Percentiles rank a stretch among this genome's conserved stretches.
Evolutionary conservation across 2,797 vertebrate species (phyloP).

Genomic region (Anas flavirostris): DNA sequence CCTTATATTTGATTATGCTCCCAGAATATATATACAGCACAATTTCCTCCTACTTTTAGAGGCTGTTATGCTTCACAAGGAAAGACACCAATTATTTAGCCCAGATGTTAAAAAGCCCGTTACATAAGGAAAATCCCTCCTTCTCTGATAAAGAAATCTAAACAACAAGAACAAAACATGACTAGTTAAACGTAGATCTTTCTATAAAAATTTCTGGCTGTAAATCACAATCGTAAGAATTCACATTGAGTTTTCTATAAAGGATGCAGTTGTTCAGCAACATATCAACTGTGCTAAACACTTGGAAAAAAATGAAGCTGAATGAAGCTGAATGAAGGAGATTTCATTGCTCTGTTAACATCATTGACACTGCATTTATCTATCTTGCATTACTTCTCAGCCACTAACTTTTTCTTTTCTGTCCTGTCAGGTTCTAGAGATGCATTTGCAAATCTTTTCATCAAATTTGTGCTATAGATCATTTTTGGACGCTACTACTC

Average conservation of each 20-base stretch:
- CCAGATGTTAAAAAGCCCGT: not conserved
- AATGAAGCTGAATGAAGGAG: not conserved
- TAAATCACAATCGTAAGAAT: not conserved
- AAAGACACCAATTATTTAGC: not conserved
- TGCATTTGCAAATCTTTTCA: not conserved
- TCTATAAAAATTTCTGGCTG: not conserved
- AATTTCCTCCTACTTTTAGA: constrained; percentile 26
- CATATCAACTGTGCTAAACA: not conserved
- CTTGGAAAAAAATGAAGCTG: not conserved
- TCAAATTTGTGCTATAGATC: not conserved
- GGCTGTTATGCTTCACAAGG: not conserved
- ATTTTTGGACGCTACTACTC: not conserved
- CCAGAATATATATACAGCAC: constrained; percentile 7
- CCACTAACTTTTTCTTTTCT: not conserved
- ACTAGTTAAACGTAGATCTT: not conserved
- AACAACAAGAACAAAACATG: not conserved
- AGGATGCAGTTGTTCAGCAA: not conserved
- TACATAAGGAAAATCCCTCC: not conserved
- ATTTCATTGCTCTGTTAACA: not conserved
- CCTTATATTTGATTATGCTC: constrained; percentile 33
- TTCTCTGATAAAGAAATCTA: not conserved
- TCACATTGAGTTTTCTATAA: not conserved
- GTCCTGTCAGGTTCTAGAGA: not conserved
- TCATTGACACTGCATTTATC: not conserved
- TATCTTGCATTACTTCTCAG: not conserved